Percentiles rank a stretch among this genome's conserved stretches.
phyloP scores from a whole-genome alignment of 2,888 invertebrate genomes.

The Hirudinaria manillensis region DNA sequence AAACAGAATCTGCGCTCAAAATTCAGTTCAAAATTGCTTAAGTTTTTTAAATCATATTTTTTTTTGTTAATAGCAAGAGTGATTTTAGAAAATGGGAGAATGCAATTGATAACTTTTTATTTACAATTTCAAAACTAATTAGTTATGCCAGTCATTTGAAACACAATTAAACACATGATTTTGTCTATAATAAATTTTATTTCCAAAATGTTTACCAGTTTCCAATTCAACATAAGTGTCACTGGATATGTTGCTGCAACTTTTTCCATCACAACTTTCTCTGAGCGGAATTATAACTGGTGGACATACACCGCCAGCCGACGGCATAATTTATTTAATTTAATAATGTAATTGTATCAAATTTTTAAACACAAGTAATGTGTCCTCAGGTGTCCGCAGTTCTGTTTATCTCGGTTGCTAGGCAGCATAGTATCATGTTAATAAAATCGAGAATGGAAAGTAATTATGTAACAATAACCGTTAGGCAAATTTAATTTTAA shows the following conservation, averaged over 20 bases:
- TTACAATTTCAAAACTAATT: no score
- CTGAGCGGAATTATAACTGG: conserved; percentile 48
- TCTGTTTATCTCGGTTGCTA: no score
- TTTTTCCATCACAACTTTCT: conserved; percentile 35
- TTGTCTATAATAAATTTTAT: no score
- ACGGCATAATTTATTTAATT: conserved; percentile 41
- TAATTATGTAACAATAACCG: no score
- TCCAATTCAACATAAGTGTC: conserved; percentile 48
- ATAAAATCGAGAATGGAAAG: no score
- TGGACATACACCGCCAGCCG: conserved; percentile 49
- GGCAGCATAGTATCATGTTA: no score
- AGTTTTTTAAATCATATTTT: conserved; percentile 13
- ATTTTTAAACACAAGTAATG: no score
- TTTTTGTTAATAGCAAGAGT: background rate
- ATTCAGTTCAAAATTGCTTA: background rate
- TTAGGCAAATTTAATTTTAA: no score
- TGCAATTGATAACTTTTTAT: background rate
- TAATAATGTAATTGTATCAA: no score
- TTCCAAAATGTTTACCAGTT: conserved; percentile 42
- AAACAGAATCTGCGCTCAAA: background rate
- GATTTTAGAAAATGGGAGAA: background rate
- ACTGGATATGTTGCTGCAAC: conserved; percentile 46
- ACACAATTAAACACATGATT: background rate
- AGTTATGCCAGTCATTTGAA: background rate
- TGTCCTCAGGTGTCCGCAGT: no score